Evolutionary conservation across 2,888 invertebrate species (phyloP), one percentile per base, ranked within the genome.

Genomic region (Thecophora atra): DNA sequence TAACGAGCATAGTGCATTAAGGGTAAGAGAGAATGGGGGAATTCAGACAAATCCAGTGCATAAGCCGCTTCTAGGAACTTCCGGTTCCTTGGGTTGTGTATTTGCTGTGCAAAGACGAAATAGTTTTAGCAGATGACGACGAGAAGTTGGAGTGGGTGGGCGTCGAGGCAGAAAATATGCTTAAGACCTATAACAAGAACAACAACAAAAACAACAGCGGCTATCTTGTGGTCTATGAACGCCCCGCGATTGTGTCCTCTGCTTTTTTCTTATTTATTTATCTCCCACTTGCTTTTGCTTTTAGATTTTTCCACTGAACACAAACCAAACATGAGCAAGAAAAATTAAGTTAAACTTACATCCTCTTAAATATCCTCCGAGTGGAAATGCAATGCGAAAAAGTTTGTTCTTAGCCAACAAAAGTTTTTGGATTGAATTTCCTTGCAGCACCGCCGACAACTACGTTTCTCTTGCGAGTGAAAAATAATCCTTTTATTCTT

Each of bases 401-500:
- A 42, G 21, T 65, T 65, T 63, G 63, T 63, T 37, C 21, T 66
- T 19, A 26, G 37, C 24, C n/a, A 28, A 21, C 24, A 56, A 51
- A 67, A 69, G 62, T 60, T 60, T 67, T 51, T 19, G 69, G 51
- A 68, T 68, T 68, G 68, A 58, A 58, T 68, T 56, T 68, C 58
- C 58, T 58, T 42, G 19, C 30, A 68, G n/a, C 17, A 7, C 19
- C n/a, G 54, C 56, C 26, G 7, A 24, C 68, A 4, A 42, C 37
- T 4, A 54, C 17, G 37, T 66, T 24, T 19, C 52, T 44, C 21
- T 68, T n/a, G 52, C 19, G 44, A n/a, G 15, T 7, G 24, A 42
- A 58, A 44, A 68, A 58, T 58, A 68, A 66, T 66, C 30, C 52
- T 47, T 69, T 15, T 30, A 42, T 64, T 44, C 24, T 71, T 70